Evolutionary conservation across 2,113 vertebrate genomes (phyloP).

Genomic region (Beaufortia kweichowensis): DNA sequence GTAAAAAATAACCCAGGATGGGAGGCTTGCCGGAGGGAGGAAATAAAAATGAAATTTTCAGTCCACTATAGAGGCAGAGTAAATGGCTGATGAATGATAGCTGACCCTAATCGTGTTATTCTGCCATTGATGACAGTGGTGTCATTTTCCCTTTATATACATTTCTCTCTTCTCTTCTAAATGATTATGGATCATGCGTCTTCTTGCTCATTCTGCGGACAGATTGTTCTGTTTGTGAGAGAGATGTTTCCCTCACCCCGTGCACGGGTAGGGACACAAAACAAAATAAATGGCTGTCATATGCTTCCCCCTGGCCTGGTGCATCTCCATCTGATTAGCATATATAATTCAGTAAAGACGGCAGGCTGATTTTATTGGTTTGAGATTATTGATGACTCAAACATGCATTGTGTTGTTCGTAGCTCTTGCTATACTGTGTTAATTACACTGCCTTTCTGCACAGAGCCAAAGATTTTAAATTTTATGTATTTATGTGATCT

Average conservation of each 20-base stretch:
- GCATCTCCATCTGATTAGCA: constrained; percentile 41
- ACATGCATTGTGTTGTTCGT: constrained; percentile 1
- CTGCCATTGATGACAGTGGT: constrained; percentile 48
- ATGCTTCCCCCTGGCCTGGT: constrained; percentile 30
- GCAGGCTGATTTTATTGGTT: constrained; percentile 28
- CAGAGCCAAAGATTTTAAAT: neutral
- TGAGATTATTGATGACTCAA: constrained; percentile 25
- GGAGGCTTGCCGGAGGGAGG: neutral
- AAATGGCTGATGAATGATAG: constrained; percentile 58
- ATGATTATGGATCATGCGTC: constrained; percentile 52
- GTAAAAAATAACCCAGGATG: neutral
- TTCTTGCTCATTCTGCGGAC: constrained; percentile 38
- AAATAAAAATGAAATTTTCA: constrained; percentile 48
- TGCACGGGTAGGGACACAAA: constrained; percentile 33
- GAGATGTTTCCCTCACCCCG: constrained; percentile 34
- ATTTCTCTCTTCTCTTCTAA: constrained; percentile 45
- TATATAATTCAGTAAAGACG: constrained; percentile 32
- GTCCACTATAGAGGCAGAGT: constrained; percentile 43
- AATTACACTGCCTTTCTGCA: neutral
- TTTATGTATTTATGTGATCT: neutral
- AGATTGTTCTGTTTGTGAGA: constrained; percentile 39
- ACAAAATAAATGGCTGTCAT: constrained; percentile 46
- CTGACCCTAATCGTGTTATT: constrained; percentile 63
- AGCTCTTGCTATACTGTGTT: neutral
- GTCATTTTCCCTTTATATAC: constrained; percentile 51